phyloP scores from a whole-genome alignment of 2,797 vertebrate species.

The Tachyglossus aculeatus region DNA sequence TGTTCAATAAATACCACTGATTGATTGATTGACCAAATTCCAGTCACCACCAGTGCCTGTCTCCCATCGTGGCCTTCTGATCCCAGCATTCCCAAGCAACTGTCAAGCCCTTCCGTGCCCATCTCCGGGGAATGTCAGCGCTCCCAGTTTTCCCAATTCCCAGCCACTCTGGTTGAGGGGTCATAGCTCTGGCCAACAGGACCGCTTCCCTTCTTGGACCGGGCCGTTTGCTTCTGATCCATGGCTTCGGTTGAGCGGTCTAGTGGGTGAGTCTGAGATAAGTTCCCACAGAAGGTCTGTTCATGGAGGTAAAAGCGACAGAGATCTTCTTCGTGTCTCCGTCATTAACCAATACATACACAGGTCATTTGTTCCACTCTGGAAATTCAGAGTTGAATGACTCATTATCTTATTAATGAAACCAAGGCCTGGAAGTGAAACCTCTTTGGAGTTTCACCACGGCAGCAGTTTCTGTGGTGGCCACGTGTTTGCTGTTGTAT shows the following conservation, averaged over 20 bases:
- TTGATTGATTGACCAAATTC: too few relatives aligned
- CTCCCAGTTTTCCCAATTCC: too few relatives aligned
- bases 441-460: neutral
- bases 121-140: too few relatives aligned
- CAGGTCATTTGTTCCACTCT: conserved; percentile 62
- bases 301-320: neutral
- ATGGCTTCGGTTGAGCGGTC: conserved; percentile 31
- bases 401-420: conserved; percentile 67
- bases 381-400: conserved; percentile 54
- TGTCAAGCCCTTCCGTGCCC: too few relatives aligned
- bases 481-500: neutral
- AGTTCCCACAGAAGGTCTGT: conserved; percentile 36
- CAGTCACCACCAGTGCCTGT: too few relatives aligned
- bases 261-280: conserved; percentile 2
- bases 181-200: too few relatives aligned
- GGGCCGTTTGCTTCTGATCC: too few relatives aligned
- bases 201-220: too few relatives aligned
- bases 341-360: conserved; percentile 59
- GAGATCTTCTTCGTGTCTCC: conserved; percentile 50
- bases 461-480: conserved; percentile 10
- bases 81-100: too few relatives aligned
- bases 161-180: too few relatives aligned
- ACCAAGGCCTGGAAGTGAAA: conserved; percentile 13
- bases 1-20: too few relatives aligned
- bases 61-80: too few relatives aligned